Percentiles rank a stretch among this genome's conserved stretches.
These are phyloP conservation scores for Oplegnathus fasciatus DNA, from an alignment of 2,113 vertebrate genomes.

Conservation along the genomic window DNA sequence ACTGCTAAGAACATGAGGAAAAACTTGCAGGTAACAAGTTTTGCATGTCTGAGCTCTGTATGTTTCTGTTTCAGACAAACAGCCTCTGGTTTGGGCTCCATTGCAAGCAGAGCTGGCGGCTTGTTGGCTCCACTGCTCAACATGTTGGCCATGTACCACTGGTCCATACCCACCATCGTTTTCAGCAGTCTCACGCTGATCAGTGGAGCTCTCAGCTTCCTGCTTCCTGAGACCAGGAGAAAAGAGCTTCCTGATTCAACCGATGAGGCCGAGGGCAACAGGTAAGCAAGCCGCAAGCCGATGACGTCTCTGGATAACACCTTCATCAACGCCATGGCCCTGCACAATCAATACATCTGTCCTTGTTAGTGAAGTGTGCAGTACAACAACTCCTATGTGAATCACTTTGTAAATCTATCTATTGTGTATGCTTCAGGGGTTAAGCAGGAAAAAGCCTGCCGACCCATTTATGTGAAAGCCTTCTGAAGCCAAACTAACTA, in stretches of 20 bases:
- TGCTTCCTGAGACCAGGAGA: constrained; percentile 85
- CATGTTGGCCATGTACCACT: constrained; percentile 76
- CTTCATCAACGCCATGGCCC: neutral
- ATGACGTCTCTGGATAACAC: neutral
- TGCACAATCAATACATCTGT: neutral
- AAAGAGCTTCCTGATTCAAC: constrained; percentile 79
- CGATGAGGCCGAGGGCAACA: constrained; percentile 54
- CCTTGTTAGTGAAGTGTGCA: too few relatives aligned
- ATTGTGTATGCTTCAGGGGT: neutral
- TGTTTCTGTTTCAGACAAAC: constrained; percentile 81
- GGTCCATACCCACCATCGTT: constrained; percentile 74
- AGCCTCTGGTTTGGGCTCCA: constrained; percentile 78
- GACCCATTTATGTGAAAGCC: neutral
- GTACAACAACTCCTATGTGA: neutral
- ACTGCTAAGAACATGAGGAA: neutral
- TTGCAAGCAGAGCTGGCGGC: constrained; percentile 63
- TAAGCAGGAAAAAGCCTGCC: too few relatives aligned
- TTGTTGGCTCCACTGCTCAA: constrained; percentile 80
- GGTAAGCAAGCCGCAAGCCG: constrained; percentile 14
- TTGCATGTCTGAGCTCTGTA: neutral
- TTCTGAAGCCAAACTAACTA: neutral
- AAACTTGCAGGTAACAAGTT: neutral
- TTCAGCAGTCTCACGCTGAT: constrained; percentile 71
- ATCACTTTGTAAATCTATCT: neutral
- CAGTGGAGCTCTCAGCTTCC: constrained; percentile 71